Conservation (phyloP, 2,113 vertebrate species). For the Grammomys surdaster region DNA sequence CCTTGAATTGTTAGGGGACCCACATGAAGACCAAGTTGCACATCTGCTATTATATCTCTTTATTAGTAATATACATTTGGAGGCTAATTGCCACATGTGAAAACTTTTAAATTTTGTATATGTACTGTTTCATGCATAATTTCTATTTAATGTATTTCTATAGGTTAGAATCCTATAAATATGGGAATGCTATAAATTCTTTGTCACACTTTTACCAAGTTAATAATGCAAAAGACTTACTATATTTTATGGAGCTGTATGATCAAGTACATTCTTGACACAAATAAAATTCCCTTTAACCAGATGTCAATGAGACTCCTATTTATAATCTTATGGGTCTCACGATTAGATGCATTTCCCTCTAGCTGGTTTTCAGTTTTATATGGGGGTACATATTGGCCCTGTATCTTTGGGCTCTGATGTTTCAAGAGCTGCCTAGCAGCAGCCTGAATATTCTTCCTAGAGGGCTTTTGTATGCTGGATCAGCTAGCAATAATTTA, state of each 20-base stretch:
- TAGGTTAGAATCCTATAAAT: neutral
- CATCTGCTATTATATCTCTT: neutral
- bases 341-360: neutral
- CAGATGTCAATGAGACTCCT: neutral
- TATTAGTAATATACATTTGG: neutral
- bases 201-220: neutral
- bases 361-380: neutral
- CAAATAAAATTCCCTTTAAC: neutral
- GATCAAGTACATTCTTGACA: neutral
- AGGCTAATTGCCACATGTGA: neutral
- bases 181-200: neutral
- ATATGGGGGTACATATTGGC: neutral
- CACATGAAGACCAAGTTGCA: too few species aligned
- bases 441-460: neutral
- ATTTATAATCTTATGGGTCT: neutral
- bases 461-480: neutral
- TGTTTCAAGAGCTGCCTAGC: neutral
- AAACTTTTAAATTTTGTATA: neutral
- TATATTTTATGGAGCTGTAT: neutral
- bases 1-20: too few species aligned
- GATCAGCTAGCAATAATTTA: neutral
- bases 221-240: neutral
- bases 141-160: neutral
- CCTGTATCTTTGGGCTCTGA: fast-evolving
- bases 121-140: neutral